phyloP scores from a whole-genome alignment of 1,140 invertebrate genomes.

The Chymomyza costata region DNA sequence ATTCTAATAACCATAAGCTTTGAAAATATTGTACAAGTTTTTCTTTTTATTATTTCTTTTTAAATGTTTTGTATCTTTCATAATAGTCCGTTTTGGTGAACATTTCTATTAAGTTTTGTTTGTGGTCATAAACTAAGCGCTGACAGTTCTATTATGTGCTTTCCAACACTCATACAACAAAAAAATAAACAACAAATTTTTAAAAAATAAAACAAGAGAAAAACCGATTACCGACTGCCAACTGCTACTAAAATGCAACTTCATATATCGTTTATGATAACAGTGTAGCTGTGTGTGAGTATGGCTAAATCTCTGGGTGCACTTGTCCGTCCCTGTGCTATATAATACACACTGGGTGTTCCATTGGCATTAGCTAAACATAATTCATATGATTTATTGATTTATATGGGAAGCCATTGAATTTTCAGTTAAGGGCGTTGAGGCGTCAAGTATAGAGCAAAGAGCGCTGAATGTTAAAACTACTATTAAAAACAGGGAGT shows the following conservation, averaged over 20 bases:
- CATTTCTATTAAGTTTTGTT: conserved; percentile 29
- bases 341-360: conserved; percentile 40
- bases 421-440: conserved; percentile 19
- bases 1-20: conserved; percentile 33
- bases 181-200: too few relatives aligned
- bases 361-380: conserved; percentile 23
- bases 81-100: conserved; percentile 23
- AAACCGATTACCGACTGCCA: too few relatives aligned
- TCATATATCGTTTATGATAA: too few relatives aligned
- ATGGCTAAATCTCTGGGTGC: too few relatives aligned
- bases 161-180: not conserved
- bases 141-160: conserved; percentile 17
- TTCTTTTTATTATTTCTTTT: conserved; percentile 13
- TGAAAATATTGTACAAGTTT: conserved; percentile 14
- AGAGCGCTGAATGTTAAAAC: conserved; percentile 40
- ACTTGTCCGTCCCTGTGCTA: too few relatives aligned
- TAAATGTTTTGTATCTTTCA: not conserved
- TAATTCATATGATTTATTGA: conserved; percentile 62
- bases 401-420: too few relatives aligned
- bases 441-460: conserved; percentile 17
- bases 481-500: conserved; percentile 26
- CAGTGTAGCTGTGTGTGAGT: too few relatives aligned
- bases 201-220: too few relatives aligned
- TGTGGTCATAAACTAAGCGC: conserved; percentile 13
- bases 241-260: too few relatives aligned